Evolutionary conservation across 2,888 invertebrate genomes (phyloP).

Genomic region (Mermis nigrescens): DNA sequence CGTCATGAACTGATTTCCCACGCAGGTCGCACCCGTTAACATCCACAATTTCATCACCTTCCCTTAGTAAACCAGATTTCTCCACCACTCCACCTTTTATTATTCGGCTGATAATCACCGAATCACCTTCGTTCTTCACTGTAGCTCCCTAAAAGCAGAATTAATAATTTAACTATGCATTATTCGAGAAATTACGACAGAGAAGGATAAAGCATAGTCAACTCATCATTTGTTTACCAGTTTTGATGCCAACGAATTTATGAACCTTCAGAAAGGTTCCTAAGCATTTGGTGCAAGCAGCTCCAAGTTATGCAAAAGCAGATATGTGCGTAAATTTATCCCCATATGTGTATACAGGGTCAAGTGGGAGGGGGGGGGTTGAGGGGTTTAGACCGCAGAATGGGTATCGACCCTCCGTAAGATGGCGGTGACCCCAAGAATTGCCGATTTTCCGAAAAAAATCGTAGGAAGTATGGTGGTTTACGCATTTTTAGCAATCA

Average conservation of each 20-base stretch:
- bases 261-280: not conserved
- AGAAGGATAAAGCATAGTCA: not conserved
- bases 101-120: slow-evolving; percentile 83
- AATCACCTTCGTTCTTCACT: slow-evolving; percentile 71
- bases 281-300: no score
- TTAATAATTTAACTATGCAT: not conserved
- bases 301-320: no score
- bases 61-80: slow-evolving; percentile 71
- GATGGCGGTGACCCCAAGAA: no score
- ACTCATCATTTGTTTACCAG: not conserved
- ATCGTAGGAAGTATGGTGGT: no score
- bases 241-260: not conserved
- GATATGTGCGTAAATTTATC: no score
- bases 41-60: slow-evolving; percentile 83
- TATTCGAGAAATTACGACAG: not conserved
- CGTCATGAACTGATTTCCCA: slow-evolving; percentile 88
- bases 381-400: no score
- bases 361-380: no score
- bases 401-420: no score
- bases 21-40: slow-evolving; percentile 87
- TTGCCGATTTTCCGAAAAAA: no score
- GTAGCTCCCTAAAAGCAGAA: slow-evolving; percentile 40
- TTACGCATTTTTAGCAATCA: no score
- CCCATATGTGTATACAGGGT: no score
- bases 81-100: slow-evolving; percentile 91